These are phyloP conservation scores for Isurus oxyrinchus DNA, from an alignment of 2,113 vertebrate species.

Conservation along the genomic window DNA sequence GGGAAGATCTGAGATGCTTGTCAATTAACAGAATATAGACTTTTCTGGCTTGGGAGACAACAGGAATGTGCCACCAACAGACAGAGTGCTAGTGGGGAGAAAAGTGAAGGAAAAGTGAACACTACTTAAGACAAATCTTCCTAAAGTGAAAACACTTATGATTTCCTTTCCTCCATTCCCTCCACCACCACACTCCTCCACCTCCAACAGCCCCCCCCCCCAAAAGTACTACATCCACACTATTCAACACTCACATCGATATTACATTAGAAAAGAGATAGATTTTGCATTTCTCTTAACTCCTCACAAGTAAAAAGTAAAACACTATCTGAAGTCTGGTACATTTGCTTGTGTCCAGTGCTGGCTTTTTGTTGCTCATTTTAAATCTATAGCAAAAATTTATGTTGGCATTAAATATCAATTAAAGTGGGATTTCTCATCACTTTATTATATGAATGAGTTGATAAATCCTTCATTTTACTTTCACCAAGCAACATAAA, in stretches of 20 bases:
- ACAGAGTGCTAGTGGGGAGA: not conserved
- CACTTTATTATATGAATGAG: not conserved
- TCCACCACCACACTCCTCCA: not conserved
- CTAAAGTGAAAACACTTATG: not conserved
- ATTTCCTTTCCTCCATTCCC: not conserved
- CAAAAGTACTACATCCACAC: not conserved
- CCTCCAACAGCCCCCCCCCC: too few species aligned
- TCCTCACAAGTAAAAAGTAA: not conserved
- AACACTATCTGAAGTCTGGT: not conserved
- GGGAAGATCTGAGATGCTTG: not conserved
- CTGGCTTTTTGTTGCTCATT: not conserved
- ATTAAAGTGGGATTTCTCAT: not conserved
- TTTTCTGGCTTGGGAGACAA: not conserved
- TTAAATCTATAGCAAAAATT: not conserved
- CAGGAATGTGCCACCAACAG: not conserved
- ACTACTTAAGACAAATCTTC: not conserved
- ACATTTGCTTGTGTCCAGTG: not conserved
- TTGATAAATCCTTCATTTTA: conserved; percentile 26
- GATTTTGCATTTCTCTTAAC: not conserved
- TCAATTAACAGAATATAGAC: not conserved
- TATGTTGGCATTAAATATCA: not conserved
- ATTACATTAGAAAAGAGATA: not conserved
- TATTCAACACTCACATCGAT: not conserved
- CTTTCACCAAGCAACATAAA: not conserved
- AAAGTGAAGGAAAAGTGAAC: not conserved